These are phyloP conservation scores for Chymomyza procnemis DNA, from an alignment of 2,888 invertebrate genomes.

Conservation along the genomic window DNA sequence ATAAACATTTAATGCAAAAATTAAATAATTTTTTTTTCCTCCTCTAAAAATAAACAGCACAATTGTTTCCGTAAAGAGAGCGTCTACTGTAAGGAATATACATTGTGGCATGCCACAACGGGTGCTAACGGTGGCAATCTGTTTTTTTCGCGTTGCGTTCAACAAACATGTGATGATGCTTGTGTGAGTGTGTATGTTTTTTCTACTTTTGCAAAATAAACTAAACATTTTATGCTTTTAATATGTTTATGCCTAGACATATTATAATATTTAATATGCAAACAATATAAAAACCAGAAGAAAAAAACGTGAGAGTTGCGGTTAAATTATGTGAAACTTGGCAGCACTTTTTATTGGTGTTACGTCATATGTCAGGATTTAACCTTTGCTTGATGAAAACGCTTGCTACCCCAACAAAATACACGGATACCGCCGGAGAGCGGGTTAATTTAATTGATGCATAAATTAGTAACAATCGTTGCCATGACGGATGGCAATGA, in stretches of 20 bases:
- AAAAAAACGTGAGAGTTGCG: background rate
- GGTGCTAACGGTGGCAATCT: background rate
- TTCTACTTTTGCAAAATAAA: background rate
- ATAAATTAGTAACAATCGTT: background rate
- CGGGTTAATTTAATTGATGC: background rate
- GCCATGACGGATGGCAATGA: background rate
- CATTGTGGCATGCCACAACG: background rate
- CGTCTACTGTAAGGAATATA: background rate
- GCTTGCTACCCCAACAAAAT: background rate
- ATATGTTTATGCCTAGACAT: background rate
- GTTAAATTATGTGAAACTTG: background rate
- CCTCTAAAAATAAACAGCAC: background rate
- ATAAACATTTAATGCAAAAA: background rate
- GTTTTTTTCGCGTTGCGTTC: background rate
- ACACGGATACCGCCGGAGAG: background rate
- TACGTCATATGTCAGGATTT: background rate
- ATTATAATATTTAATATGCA: background rate
- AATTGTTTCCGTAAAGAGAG: background rate
- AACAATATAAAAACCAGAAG: background rate
- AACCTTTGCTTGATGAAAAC: background rate
- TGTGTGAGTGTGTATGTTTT: background rate
- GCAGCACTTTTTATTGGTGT: background rate
- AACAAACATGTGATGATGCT: background rate
- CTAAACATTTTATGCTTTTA: background rate
- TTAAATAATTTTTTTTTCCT: background rate